Evolutionary conservation across 2,113 vertebrate species (phyloP).

Genomic region (Psilopogon haemacephalus): DNA sequence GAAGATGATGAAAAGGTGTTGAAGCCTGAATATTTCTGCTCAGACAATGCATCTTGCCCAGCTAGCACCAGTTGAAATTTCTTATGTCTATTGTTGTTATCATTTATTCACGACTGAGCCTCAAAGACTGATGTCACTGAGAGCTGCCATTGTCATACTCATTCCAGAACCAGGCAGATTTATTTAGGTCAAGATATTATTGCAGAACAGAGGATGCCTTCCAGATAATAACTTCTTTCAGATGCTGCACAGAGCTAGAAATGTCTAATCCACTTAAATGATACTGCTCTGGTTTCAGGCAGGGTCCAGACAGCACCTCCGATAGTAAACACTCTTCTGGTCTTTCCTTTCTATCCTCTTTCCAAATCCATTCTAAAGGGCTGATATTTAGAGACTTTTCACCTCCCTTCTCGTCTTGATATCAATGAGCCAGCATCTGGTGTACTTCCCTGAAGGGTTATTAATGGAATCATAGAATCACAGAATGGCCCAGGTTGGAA

Average conservation of each 20-base stretch:
- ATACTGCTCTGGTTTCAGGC: not conserved
- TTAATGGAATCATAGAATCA: too few species aligned
- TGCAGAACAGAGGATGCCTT: not conserved
- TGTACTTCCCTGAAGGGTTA: too few species aligned
- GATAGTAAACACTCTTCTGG: not conserved
- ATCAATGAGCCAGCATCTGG: not conserved
- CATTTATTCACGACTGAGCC: not conserved
- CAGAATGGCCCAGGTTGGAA: too few species aligned
- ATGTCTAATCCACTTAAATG: conserved; percentile 18
- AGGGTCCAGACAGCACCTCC: not conserved
- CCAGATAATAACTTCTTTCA: not conserved
- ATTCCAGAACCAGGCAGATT: not conserved
- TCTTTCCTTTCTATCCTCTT: not conserved
- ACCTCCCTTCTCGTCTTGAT: not conserved
- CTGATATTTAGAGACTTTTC: not conserved
- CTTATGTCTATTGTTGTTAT: not conserved
- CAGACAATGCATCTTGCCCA: not conserved
- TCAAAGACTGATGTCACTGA: not conserved
- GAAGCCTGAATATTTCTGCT: not conserved
- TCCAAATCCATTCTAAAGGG: not conserved
- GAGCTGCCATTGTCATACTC: not conserved
- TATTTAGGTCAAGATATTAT: conserved; percentile 2
- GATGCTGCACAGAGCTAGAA: not conserved
- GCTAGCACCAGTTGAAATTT: not conserved
- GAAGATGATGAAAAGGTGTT: not conserved